These are phyloP conservation scores for Cinclus mexicanus DNA, from an alignment of 2,113 vertebrate genomes.

Conservation along the genomic window DNA sequence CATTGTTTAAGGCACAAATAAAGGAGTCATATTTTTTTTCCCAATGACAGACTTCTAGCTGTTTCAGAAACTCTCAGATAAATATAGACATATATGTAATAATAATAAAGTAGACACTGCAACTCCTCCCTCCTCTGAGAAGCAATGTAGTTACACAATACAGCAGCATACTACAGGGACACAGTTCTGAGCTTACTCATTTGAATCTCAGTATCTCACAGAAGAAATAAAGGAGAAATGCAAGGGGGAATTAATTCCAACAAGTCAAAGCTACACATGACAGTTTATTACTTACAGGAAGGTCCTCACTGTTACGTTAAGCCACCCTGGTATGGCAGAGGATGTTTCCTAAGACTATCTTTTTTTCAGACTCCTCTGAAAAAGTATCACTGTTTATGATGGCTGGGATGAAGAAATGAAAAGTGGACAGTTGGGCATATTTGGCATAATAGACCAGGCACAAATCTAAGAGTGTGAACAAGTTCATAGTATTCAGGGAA, in stretches of 20 bases:
- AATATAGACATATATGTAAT: neutral
- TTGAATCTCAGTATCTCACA: neutral
- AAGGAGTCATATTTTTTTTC: neutral
- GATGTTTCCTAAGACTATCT: neutral
- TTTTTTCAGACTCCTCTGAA: neutral
- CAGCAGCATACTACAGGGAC: rapidly evolving
- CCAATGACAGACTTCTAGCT: neutral
- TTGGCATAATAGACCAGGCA: neutral
- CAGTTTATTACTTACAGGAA: neutral
- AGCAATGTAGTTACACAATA: neutral
- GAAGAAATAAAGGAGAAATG: neutral
- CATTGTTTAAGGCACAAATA: neutral
- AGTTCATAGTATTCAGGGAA: neutral
- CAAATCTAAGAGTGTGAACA: neutral
- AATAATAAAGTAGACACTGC: neutral
- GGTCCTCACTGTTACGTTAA: neutral
- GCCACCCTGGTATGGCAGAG: neutral
- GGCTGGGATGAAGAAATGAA: neutral
- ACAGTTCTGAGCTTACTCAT: neutral
- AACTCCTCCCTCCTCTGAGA: neutral
- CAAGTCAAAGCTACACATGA: neutral
- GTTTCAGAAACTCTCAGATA: neutral
- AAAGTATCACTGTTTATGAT: neutral
- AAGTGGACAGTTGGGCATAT: neutral
- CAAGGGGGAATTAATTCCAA: neutral